Conservation (phyloP, 2,888 invertebrate species). For the Erebia palarica region DNA sequence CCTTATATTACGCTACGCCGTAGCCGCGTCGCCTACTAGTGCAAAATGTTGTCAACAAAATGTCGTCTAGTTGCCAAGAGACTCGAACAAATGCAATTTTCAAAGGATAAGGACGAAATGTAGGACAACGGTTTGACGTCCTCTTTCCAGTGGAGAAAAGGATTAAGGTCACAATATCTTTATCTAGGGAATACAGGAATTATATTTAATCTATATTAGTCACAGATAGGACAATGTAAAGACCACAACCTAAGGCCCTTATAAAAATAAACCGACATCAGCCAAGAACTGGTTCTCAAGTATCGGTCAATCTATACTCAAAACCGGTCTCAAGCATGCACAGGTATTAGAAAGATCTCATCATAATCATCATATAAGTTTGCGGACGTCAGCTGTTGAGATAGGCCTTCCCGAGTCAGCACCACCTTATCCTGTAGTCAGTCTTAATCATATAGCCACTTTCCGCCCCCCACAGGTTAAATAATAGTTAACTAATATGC, state of each 20-base stretch:
- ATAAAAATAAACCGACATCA: background rate
- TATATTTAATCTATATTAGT: background rate
- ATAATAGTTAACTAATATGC: no score
- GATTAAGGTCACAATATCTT: conserved; percentile 19
- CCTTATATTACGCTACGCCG: background rate
- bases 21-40: background rate
- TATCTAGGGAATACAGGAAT: conserved; percentile 7
- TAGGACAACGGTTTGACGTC: conserved; percentile 21
- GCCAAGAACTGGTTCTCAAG: no score
- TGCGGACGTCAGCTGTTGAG: no score
- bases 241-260: background rate
- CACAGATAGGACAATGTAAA: conserved; percentile 3
- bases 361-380: no score
- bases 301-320: no score
- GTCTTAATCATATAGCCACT: no score
- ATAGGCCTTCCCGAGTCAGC: no score
- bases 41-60: background rate
- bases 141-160: conserved; percentile 13
- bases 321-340: no score
- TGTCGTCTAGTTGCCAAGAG: conserved; percentile 7
- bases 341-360: no score
- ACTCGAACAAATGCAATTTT: conserved; percentile 22
- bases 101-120: conserved; percentile 16
- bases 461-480: no score
- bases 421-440: no score